Evolutionary conservation across 2,888 invertebrate species (phyloP).

Genomic region (Ernsta delagoae): DNA sequence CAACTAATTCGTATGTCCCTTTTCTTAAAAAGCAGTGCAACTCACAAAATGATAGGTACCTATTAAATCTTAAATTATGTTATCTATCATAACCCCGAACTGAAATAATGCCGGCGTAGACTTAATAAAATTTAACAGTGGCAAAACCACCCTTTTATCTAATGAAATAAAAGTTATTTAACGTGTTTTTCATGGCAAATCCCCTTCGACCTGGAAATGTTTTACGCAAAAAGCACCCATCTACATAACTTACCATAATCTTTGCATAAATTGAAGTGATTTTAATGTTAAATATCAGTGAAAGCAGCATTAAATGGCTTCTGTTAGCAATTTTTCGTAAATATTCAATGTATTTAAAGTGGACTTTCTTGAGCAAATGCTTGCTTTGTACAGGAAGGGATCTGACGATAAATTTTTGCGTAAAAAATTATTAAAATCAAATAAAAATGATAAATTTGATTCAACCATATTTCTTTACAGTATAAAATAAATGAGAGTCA

Average conservation of each 20-base stretch:
- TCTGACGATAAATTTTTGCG: too few species aligned
- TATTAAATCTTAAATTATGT: constrained; percentile 1
- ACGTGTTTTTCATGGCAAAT: constrained; percentile 45
- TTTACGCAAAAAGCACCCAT: constrained; percentile 63
- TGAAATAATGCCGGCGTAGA: constrained; percentile 24
- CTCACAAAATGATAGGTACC: too few species aligned
- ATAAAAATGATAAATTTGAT: too few species aligned
- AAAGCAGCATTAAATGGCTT: constrained; percentile 58
- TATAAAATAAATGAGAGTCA: neutral
- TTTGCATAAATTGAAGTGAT: constrained; percentile 73
- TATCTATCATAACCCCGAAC: constrained; percentile 29
- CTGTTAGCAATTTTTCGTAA: constrained; percentile 46
- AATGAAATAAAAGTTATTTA: constrained; percentile 45
- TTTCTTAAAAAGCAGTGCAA: too few species aligned
- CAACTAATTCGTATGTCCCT: too few species aligned
- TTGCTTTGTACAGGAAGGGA: neutral
- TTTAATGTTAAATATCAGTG: constrained; percentile 75
- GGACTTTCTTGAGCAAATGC: constrained; percentile 10
- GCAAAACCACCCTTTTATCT: constrained; percentile 30
- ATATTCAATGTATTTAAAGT: constrained; percentile 44
- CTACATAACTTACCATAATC: constrained; percentile 78
- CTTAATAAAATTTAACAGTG: constrained; percentile 22
- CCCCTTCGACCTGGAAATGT: constrained; percentile 46
- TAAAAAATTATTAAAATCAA: too few species aligned
- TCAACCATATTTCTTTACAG: neutral